Base-by-base conservation (phyloP, 2,113 vertebrate species). In the Chloroceryle aenea region DNA sequence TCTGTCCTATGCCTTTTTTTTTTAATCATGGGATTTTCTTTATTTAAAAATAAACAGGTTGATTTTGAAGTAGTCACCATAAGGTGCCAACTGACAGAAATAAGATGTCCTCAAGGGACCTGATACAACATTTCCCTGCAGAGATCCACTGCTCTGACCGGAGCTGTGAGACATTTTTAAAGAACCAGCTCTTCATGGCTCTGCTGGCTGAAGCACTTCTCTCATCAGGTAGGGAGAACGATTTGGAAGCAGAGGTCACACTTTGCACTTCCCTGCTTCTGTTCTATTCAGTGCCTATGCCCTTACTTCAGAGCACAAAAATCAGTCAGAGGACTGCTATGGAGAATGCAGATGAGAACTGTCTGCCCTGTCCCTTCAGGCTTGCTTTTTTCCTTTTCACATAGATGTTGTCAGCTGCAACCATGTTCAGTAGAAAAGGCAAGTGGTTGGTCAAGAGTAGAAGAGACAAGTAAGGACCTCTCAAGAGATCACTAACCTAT, bases 11-110 rank as follows among this genome's bases (percentile, higher is more conserved):
- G 61, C 38, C 18, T 56, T 93, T 96, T 45, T 45, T 45, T 45
- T 45, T 45, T n/a, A n/a, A n/a, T 45, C 29, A 36, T 63, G 11
- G 18, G 43, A 7, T 66, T 85, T 43, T 72, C 30, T 90, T 77
- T 74, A 19, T 77, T 74, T 74, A 38, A 90, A 88, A 85, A 71
- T 63, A 69, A 83, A 87, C 36, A 72, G 38, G 36, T 62, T 38
- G 38, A 50, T 62, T 93, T 73, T 85, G 61, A 95, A 93, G 89
- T 75, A 96, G 79, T 93, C 94, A 95, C 71, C 80, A 93, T 69
- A 80, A 71, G 40, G 38, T 98, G 43, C 75, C 92, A 94, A 79
- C 10, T 94, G 56, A 87, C 76, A 69, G 45, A 95, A 98, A 93
- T 92, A 97, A 86, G 79, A 8, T 12, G 71, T 85, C 75, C 59